Evolutionary conservation across 2,888 invertebrate species (phyloP), one percentile per base, ranked within the genome.

Genomic region (Aromia moschata): DNA sequence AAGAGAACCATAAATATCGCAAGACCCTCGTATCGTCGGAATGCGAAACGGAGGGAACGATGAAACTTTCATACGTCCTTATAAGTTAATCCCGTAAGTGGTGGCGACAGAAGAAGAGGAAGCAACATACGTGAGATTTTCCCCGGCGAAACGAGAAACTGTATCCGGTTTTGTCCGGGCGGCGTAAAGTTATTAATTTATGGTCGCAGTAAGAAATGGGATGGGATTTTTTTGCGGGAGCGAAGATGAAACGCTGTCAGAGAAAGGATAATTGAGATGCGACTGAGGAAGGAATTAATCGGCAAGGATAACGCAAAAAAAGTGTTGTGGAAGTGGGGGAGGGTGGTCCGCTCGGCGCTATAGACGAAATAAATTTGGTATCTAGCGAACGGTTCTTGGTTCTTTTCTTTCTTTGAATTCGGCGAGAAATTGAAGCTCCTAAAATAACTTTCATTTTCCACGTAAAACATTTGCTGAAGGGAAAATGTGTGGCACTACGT

Each of bases 61-160:
- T 20, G 45, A 45, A 45, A 45, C 25, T 45, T 45, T 45, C 45
- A 45, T 18, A 44, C 11, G 10, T 45, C 12, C 12, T 12, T 45
- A 31, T 16, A 45, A 25, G 45, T 45, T 31, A 40, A 17, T 40
- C 17, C 40, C 17, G n/a, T 40, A 40, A 40, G 40, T 40, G 40
- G 40, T 40, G 17, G 40, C 15, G 40, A 40, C 40, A 40, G 40
- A 4, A 1, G 17, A 11, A n/a, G 18, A 9, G 10, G n/a, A 17
- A 40, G 17, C 17, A 18, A 18, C 40, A 18, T 40, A 40, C 17
- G 17, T 40, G 40, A 17, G 17, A 2, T 2, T 40, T 40, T 17
- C 40, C 10, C 10, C 17, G 15, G 17, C 17, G 40, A 16, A 40
- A 40, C 17, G 17, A 40, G 40, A 40, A 40, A 17, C 15, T n/a